Conservation (phyloP, 2,888 invertebrate species). For the Pachymerium ferrugineum region DNA sequence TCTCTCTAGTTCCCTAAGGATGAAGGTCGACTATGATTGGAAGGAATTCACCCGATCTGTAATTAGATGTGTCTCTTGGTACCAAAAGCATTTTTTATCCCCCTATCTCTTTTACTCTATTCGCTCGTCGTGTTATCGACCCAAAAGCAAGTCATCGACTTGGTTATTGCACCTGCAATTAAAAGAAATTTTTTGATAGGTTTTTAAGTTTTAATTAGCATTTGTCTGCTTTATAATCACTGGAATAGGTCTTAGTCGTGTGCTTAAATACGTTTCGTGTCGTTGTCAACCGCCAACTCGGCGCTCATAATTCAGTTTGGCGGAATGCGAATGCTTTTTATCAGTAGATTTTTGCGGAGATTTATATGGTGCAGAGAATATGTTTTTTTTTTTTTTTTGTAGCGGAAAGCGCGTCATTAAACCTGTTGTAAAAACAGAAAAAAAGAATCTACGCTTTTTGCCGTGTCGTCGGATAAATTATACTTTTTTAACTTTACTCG, state of each 20-base stretch:
- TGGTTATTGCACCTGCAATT: background rate
- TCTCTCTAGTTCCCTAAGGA: background rate
- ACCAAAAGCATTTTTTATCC: background rate
- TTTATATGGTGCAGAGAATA: constrained; percentile 25
- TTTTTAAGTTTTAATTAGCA: background rate
- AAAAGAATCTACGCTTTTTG: background rate
- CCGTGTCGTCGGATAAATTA: constrained; percentile 20
- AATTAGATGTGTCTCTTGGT: background rate
- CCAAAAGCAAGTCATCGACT: background rate
- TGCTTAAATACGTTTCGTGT: background rate
- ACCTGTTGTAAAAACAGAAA: constrained; percentile 6
- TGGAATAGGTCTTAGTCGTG: background rate
- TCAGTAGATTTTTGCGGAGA: constrained; percentile 20
- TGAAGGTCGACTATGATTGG: background rate
- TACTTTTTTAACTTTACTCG: background rate
- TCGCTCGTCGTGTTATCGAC: background rate
- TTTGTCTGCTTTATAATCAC: constrained; percentile 3
- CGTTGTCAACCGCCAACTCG: constrained; percentile 1
- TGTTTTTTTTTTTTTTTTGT: too few species aligned
- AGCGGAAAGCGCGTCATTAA: constrained; percentile 20
- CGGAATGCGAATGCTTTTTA: constrained; percentile 9
- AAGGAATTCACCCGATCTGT: constrained; percentile 3
- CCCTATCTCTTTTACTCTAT: background rate
- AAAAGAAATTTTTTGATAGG: background rate
- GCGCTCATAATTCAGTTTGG: background rate